A percentile compares a stretch with the other conserved stretches of the same genome.
Evolutionary conservation across 2,113 vertebrate genomes (phyloP).

Genomic region (Mastomys natalensis): DNA sequence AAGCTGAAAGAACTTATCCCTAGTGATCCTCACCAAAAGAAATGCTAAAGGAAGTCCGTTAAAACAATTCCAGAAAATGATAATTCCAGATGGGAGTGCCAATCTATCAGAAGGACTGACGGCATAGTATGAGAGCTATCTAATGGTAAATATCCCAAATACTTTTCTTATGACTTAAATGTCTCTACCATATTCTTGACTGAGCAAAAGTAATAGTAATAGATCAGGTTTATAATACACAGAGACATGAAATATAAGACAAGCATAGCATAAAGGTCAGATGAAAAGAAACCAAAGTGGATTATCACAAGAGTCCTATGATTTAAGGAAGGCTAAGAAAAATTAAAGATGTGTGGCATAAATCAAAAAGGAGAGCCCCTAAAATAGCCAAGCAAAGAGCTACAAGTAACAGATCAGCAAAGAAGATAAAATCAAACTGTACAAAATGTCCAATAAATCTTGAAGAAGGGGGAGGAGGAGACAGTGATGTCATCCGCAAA

Average conservation of each 20-base stretch:
- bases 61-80: not conserved
- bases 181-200: not conserved
- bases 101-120: not conserved
- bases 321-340: not conserved
- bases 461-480: not conserved
- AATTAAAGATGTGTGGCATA: slow-evolving; percentile 12
- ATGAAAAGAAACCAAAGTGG: not conserved
- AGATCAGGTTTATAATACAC: not conserved
- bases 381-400: slow-evolving; percentile 11
- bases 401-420: slow-evolving; percentile 6
- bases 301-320: not conserved
- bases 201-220: slow-evolving; percentile 18
- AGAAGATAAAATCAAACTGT: not conserved
- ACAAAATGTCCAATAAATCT: slow-evolving; percentile 28
- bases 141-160: not conserved
- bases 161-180: slow-evolving; percentile 39
- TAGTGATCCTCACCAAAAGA: not conserved
- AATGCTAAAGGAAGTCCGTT: not conserved
- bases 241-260: not conserved
- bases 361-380: not conserved
- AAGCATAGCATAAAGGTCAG: not conserved
- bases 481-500: not conserved
- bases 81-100: not conserved
- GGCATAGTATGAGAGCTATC: not conserved
- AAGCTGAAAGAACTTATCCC: not conserved